Conservation (phyloP, 2,888 invertebrate genomes). For the Drosophila koepferae region DNA sequence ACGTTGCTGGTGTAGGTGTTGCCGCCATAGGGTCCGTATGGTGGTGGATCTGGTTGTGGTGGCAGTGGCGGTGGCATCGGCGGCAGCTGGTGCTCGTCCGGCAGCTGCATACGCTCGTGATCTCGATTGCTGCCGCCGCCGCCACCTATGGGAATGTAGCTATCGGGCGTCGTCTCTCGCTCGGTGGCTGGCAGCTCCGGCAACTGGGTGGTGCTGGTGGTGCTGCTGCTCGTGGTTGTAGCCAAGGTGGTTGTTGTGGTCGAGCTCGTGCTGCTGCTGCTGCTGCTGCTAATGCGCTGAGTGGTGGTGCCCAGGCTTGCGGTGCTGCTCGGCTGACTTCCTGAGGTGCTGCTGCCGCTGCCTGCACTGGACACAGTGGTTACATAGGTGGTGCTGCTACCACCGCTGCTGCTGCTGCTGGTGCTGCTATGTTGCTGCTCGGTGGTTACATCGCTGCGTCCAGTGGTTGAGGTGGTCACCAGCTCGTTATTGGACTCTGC, state of each 20-base stretch:
- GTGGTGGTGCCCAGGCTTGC: slow-evolving; percentile 55
- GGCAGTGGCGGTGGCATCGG: slow-evolving; percentile 77
- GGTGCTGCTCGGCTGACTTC: slow-evolving; percentile 53
- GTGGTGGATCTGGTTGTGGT: slow-evolving; percentile 79
- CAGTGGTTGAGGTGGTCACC: slow-evolving; percentile 76
- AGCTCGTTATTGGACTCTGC: slow-evolving; percentile 80
- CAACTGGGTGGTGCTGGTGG: slow-evolving; percentile 65
- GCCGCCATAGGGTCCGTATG: slow-evolving; percentile 72
- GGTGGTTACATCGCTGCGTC: slow-evolving; percentile 84
- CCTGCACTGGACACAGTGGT: slow-evolving; percentile 65
- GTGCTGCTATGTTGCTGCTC: slow-evolving; percentile 86
- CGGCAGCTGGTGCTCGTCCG: slow-evolving; percentile 75
- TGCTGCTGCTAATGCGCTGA: slow-evolving; percentile 49
- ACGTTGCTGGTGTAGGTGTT: slow-evolving; percentile 80
- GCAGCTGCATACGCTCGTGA: slow-evolving; percentile 74
- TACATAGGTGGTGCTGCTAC: slow-evolving; percentile 68
- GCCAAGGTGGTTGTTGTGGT: slow-evolving; percentile 68
- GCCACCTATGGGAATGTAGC: slow-evolving; percentile 56
- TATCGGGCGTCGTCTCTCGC: slow-evolving; percentile 83
- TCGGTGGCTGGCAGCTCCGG: slow-evolving; percentile 82
- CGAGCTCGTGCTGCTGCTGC: slow-evolving; percentile 52
- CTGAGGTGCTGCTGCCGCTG: slow-evolving; percentile 56
- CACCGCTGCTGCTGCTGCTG: slow-evolving; percentile 61
- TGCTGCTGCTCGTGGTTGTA: slow-evolving; percentile 74
- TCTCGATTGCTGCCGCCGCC: slow-evolving; percentile 38